Evolutionary conservation across 2,888 invertebrate species (phyloP).

Genomic region (Camptogramma bilineatum): DNA sequence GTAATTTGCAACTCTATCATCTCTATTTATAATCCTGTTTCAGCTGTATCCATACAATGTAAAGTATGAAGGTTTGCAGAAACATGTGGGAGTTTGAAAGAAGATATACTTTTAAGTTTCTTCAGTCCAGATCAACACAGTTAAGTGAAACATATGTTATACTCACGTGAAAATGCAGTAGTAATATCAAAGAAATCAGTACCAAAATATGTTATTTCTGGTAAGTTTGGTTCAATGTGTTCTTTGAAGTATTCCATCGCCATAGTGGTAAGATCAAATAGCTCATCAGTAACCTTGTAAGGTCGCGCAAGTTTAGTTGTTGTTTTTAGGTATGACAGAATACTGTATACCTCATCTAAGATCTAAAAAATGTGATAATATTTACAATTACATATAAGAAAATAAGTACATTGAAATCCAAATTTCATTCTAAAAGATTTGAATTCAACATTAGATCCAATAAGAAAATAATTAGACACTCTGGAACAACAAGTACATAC

Average conservation of each 20-base stretch:
- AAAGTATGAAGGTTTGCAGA: not conserved
- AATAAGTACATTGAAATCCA: not conserved
- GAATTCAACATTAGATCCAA: conserved; percentile 15
- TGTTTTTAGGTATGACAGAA: conserved; percentile 92
- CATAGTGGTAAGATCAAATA: conserved; percentile 98
- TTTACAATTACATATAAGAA: not conserved
- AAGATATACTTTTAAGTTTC: too few relatives aligned
- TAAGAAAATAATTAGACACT: conserved; percentile 34
- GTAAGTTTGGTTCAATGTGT: conserved; percentile 94
- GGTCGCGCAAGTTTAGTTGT: conserved; percentile 93
- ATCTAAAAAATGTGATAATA: conserved; percentile 85
- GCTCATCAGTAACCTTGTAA: conserved; percentile 96
- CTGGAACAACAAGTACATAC: conserved; percentile 8
- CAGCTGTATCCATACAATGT: not conserved
- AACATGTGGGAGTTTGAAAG: not conserved
- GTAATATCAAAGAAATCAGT: conserved; percentile 93
- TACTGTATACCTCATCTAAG: conserved; percentile 95
- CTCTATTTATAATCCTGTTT: too few relatives aligned
- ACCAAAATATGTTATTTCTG: conserved; percentile 95
- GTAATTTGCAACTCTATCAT: too few relatives aligned
- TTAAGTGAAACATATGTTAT: conserved; percentile 22
- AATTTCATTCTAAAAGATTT: not conserved
- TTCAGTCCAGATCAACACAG: not conserved
- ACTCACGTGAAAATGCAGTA: conserved; percentile 88
- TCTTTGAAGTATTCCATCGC: conserved; percentile 99